Percentiles rank a stretch among this genome's conserved stretches.
Evolutionary conservation across 1,140 invertebrate genomes (phyloP).

Genomic region (Drosophila malerkotliana): DNA sequence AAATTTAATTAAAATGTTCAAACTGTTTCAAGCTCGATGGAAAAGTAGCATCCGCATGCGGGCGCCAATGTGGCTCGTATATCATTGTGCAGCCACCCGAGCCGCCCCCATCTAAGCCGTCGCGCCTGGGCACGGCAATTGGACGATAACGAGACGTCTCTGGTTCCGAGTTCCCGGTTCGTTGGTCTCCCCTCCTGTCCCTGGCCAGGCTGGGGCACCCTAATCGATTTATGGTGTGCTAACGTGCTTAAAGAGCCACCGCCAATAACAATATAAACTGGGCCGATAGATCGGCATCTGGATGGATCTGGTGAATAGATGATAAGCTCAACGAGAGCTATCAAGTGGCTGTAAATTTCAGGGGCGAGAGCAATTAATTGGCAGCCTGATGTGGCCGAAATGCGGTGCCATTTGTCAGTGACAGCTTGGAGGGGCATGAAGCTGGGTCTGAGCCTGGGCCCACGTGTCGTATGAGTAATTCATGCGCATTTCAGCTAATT

Average conservation of each 20-base stretch:
- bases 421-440: neutral
- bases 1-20: slow-evolving; percentile 62
- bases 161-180: neutral
- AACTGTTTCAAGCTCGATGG: slow-evolving; percentile 27
- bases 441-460: slow-evolving; percentile 16
- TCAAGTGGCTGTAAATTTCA: slow-evolving; percentile 53
- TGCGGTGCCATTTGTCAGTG: slow-evolving; percentile 49
- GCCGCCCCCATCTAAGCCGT: slow-evolving; percentile 34
- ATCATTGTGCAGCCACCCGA: slow-evolving; percentile 15
- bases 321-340: slow-evolving; percentile 28
- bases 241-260: slow-evolving; percentile 37
- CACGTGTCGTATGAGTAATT: slow-evolving; percentile 62
- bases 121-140: slow-evolving; percentile 7
- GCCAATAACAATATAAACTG: slow-evolving; percentile 44
- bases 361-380: slow-evolving; percentile 59
- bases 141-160: slow-evolving; percentile 61
- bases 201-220: slow-evolving; percentile 32
- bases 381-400: slow-evolving; percentile 40
- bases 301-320: slow-evolving; percentile 16
- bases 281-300: slow-evolving; percentile 34
- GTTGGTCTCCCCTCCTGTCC: neutral
- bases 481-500: slow-evolving; percentile 58
- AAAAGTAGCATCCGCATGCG: slow-evolving; percentile 27
- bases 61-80: slow-evolving; percentile 33
- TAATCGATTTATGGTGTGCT: slow-evolving; percentile 71